These are phyloP conservation scores for Microctonus aethiopoides DNA, from an alignment of 2,888 invertebrate species.

Conservation along the genomic window DNA sequence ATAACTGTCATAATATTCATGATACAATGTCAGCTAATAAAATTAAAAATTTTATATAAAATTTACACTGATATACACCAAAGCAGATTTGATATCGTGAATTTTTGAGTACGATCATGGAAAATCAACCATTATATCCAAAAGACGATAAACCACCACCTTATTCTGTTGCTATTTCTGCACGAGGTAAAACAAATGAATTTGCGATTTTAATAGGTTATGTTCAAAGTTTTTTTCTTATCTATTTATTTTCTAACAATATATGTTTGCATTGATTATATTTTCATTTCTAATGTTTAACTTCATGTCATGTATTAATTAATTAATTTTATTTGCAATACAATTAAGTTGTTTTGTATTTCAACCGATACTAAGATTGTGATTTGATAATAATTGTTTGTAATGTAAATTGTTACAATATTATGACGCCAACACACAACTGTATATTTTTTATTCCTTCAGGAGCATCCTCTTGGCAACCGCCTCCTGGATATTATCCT, in stretches of 20 bases:
- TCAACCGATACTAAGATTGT: no score
- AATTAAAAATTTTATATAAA: background rate
- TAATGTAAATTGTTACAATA: no score
- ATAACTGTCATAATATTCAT: background rate
- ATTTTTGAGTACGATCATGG: conserved; percentile 42
- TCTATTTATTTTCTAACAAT: background rate
- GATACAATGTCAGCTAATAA: conserved; percentile 16
- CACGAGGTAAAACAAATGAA: conserved; percentile 42
- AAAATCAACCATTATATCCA: conserved; percentile 46
- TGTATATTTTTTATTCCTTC: conserved; percentile 19
- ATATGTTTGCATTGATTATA: background rate
- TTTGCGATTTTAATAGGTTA: conserved; percentile 1
- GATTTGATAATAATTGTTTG: background rate
- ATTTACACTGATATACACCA: background rate
- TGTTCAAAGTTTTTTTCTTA: background rate
- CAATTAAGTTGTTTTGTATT: no score
- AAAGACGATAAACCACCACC: conserved; percentile 52
- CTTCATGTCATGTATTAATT: no score
- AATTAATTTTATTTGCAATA: no score
- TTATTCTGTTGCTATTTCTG: conserved; percentile 47
- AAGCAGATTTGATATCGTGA: background rate
- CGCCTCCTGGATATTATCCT: conserved; percentile 72
- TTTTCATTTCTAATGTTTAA: no score
- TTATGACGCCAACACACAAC: background rate
- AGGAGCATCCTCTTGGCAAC: conserved; percentile 65